These are phyloP conservation scores for Miichthys miiuy DNA, from an alignment of 2,797 vertebrate genomes.

Conservation along the genomic window DNA sequence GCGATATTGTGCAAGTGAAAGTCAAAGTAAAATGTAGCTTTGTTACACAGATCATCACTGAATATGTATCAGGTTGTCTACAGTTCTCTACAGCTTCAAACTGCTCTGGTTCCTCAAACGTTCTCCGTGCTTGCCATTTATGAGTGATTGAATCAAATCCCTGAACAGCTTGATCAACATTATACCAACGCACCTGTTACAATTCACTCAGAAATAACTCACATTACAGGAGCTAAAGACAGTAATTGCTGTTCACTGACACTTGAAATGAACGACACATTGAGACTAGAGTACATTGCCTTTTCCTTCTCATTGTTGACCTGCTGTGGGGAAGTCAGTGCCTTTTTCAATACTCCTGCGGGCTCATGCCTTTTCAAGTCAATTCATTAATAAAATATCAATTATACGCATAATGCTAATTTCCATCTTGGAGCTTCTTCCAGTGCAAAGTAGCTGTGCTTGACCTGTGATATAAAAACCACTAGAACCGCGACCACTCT, in stretches of 20 bases:
- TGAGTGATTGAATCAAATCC: not conserved
- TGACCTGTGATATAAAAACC: slow-evolving; percentile 33
- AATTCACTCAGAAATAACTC: not conserved
- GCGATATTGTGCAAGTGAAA: too few relatives aligned
- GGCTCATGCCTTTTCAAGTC: slow-evolving; percentile 19
- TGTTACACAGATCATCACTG: too few relatives aligned
- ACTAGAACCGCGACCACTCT: slow-evolving; percentile 18
- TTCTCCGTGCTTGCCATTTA: not conserved
- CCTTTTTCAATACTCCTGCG: not conserved
- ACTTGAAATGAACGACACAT: not conserved
- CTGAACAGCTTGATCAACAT: not conserved
- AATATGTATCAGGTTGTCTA: too few relatives aligned
- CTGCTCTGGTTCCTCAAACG: not conserved
- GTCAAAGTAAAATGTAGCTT: too few relatives aligned
- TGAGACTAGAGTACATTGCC: not conserved
- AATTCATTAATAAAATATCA: slow-evolving; percentile 50
- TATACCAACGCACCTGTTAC: not conserved
- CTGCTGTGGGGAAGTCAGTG: slow-evolving; percentile 7
- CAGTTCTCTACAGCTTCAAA: not conserved
- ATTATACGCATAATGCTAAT: slow-evolving; percentile 38
- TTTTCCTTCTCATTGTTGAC: slow-evolving; percentile 7
- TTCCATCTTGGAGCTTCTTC: slow-evolving; percentile 30
- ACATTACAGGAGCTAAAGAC: not conserved
- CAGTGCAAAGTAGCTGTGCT: not conserved
- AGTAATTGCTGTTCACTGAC: not conserved